Base-by-base conservation (phyloP, 2,888 invertebrate genomes). In the Blomia tropicalis region DNA sequence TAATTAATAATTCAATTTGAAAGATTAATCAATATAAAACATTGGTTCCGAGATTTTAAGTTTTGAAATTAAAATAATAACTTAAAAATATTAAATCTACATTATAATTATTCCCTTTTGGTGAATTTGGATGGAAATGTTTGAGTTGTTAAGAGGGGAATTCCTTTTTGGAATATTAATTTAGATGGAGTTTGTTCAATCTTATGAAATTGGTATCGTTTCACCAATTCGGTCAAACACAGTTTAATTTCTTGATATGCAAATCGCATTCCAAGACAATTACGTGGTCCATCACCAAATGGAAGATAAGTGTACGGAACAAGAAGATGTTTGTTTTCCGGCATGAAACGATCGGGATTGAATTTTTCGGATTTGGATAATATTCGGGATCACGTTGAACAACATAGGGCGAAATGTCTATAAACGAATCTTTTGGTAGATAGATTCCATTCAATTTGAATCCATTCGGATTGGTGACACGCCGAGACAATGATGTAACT, bases 231-330 rank as follows among this genome's bases (percentile, higher is more conserved):
- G 36, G 36, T 17, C 36, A 36, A 36, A 36, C 36, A 36, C 51
- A 47, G 23, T 71, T 44, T 43, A 17, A n/a, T 41, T n/a, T 31
- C 19, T 59, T 19, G 23, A n/a, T 44, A n/a, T 27, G 51, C 51
- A 22, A 47, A 27, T n/a, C 23, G 7, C 51, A 47, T 47, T 47
- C 7, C 51, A 14, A 47, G 5, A n/a, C 51, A 47, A 22, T 22
- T 25, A n/a, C 51, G 51, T 47, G 51, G 51, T 11, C 51, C 51
- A 47, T n/a, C 22, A 14, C 51, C 51, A 27, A 47, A 47, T 7
- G 51, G 51, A 7, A 36, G 17, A 36, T 11, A 36, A 36, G 36
- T 36, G 36, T 36, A 36, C 36, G 36, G 36, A 7, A 36, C 36
- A 36, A 36, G 36, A 36, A 36, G 36, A 36, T 36, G 36, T 17